Conservation (phyloP, 2,113 vertebrate species). For the Suncus etruscus region DNA sequence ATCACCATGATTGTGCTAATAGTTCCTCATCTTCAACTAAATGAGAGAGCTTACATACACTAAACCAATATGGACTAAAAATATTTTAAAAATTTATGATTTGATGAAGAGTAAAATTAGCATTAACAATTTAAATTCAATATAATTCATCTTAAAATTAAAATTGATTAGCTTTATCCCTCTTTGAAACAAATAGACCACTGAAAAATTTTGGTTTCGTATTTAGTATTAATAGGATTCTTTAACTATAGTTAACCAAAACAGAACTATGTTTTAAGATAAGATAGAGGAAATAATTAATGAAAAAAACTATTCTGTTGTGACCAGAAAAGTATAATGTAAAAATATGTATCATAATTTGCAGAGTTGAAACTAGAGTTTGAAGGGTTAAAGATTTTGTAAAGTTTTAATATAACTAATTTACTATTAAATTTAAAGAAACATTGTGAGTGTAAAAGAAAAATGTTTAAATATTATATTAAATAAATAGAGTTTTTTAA, state of each 20-base stretch:
- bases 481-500: constrained; percentile 66
- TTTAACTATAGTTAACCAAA: constrained; percentile 83
- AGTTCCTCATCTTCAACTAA: not conserved
- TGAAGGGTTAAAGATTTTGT: constrained; percentile 74
- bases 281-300: constrained; percentile 85
- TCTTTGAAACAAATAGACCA: constrained; percentile 32
- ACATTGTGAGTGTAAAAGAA: constrained; percentile 23
- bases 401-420: constrained; percentile 78
- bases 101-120: not conserved
- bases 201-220: constrained; percentile 61
- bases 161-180: not conserved
- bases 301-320: constrained; percentile 79
- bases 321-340: constrained; percentile 84
- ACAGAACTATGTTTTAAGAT: constrained; percentile 81
- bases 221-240: constrained; percentile 69
- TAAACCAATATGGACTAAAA: not conserved
- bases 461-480: constrained; percentile 34
- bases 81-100: not conserved
- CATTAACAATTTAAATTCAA: constrained; percentile 40
- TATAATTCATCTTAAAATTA: not conserved
- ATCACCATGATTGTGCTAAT: not conserved
- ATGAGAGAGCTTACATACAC: not conserved
- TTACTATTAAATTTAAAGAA: constrained; percentile 75
- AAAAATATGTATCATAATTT: constrained; percentile 83
- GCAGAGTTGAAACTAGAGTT: constrained; percentile 78